Evolutionary conservation across 2,888 invertebrate species (phyloP).

Genomic region (Synergus japonicus): DNA sequence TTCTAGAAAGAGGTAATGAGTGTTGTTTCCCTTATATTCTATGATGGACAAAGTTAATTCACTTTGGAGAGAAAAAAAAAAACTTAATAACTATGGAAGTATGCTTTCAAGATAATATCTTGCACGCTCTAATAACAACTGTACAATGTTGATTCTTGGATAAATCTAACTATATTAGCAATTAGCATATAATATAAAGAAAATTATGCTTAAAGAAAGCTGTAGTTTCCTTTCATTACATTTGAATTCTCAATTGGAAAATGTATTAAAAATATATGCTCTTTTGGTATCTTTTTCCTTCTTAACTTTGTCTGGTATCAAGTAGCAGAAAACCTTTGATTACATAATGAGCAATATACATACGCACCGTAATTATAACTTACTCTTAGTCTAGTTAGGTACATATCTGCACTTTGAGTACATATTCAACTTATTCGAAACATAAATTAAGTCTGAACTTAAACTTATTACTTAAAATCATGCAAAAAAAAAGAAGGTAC

Average conservation of each 20-base stretch:
- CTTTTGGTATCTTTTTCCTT: too few relatives aligned
- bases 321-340: not conserved
- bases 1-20: constrained; percentile 2
- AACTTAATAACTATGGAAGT: constrained; percentile 2
- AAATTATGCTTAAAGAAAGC: not conserved
- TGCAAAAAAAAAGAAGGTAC: not conserved
- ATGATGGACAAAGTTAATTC: not conserved
- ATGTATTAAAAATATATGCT: too few relatives aligned
- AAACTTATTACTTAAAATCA: not conserved
- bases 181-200: not conserved
- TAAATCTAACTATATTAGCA: not conserved
- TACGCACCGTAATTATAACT: not conserved
- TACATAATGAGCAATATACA: not conserved
- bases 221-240: too few relatives aligned
- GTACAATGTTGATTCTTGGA: not conserved
- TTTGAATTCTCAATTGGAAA: too few relatives aligned
- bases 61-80: not conserved
- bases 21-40: constrained; percentile 3
- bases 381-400: not conserved
- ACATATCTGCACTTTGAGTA: not conserved
- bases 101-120: not conserved
- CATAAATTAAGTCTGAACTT: not conserved
- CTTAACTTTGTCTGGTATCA: not conserved
- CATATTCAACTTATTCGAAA: not conserved
- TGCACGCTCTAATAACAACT: not conserved